Conservation (phyloP, 1,140 invertebrate species). For the Pseudomyrmex gracilis region DNA sequence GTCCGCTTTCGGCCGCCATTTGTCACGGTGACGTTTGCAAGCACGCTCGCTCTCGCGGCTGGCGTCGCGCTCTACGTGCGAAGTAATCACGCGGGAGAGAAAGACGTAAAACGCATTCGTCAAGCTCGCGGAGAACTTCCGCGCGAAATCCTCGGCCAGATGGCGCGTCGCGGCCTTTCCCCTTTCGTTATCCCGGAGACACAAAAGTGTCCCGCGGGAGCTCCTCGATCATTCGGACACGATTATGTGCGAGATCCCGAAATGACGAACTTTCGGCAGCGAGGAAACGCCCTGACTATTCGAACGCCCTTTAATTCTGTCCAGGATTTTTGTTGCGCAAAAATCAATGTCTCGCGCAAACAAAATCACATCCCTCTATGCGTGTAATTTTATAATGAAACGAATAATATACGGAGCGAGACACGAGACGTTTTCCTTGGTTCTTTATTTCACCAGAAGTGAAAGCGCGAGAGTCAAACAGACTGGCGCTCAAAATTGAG, state of each 20-base stretch:
- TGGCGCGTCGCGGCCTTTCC: background rate
- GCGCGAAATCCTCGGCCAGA: constrained; percentile 69
- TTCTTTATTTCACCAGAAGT: constrained; percentile 24
- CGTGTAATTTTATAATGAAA: no score
- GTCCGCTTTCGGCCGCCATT: constrained; percentile 74
- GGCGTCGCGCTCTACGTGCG: constrained; percentile 68
- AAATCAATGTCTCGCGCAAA: no score
- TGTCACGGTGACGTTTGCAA: constrained; percentile 79
- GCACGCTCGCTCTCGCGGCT: constrained; percentile 65
- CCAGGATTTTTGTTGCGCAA: no score
- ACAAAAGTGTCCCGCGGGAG: constrained; percentile 50
- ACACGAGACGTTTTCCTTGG: background rate
- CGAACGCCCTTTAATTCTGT: background rate
- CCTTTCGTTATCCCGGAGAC: constrained; percentile 43
- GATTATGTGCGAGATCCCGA: constrained; percentile 55
- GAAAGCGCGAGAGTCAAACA: background rate
- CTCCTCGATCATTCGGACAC: constrained; percentile 24
- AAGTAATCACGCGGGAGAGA: constrained; percentile 68
- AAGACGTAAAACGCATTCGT: constrained; percentile 81
- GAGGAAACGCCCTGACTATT: background rate
- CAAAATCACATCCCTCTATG: no score
- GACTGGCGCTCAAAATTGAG: constrained; percentile 58
- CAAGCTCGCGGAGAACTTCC: constrained; percentile 71
- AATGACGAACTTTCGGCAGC: background rate
- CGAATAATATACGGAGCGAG: constrained; percentile 9